These are phyloP conservation scores for Phaetusa simplex DNA, from an alignment of 2,113 vertebrate genomes.

Conservation along the genomic window DNA sequence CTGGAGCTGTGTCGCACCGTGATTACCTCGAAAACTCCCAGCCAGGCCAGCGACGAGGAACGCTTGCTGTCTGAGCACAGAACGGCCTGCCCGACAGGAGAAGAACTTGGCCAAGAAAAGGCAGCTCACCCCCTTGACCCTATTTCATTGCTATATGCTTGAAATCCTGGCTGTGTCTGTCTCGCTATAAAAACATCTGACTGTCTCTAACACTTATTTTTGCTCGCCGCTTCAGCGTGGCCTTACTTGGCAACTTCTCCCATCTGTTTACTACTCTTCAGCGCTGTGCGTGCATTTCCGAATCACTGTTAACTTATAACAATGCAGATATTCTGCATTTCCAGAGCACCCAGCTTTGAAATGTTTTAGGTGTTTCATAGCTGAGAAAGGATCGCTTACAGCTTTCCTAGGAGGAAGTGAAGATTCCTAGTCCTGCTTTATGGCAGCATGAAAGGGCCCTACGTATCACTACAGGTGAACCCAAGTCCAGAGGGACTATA, in stretches of 20 bases:
- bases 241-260: slow-evolving; percentile 50
- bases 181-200: slow-evolving; percentile 42
- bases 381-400: neutral
- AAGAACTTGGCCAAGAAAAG: slow-evolving; percentile 1
- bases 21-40: neutral
- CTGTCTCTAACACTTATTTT: slow-evolving; percentile 48
- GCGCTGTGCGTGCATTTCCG: neutral
- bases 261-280: slow-evolving; percentile 57
- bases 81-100: neutral
- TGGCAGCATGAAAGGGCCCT: neutral
- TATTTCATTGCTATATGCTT: slow-evolving; percentile 2
- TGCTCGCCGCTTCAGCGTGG: neutral
- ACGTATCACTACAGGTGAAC: neutral
- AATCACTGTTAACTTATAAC: neutral
- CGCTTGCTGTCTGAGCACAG: neutral
- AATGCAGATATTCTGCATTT: neutral
- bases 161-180: slow-evolving; percentile 6
- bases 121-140: neutral
- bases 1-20: neutral
- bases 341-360: neutral
- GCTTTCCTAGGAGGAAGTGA: neutral
- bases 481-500: neutral
- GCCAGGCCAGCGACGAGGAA: neutral
- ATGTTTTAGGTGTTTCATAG: neutral
- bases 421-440: neutral